Evolutionary conservation across 2,113 vertebrate genomes (phyloP).

Genomic region (Chascanopsetta lugubris): DNA sequence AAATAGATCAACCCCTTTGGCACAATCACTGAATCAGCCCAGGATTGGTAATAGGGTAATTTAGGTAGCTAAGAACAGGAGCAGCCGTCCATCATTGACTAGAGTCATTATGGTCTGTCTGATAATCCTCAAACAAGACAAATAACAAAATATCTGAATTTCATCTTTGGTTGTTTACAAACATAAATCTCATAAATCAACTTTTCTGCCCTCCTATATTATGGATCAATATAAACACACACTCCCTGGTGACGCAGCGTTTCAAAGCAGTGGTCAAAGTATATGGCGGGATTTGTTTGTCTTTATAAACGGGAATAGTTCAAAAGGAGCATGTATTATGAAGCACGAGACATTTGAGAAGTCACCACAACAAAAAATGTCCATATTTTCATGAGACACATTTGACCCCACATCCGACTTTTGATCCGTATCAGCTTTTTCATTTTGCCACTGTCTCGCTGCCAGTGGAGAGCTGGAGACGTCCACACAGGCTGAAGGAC

Average conservation of each 20-base stretch:
- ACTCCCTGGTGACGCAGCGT: slow-evolving; percentile 2
- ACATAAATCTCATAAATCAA: too few relatives aligned
- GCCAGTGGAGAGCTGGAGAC: not conserved
- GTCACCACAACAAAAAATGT: slow-evolving; percentile 4
- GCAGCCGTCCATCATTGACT: not conserved
- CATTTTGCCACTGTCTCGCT: not conserved
- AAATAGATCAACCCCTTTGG: too few relatives aligned
- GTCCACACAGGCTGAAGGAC: slow-evolving; percentile 12
- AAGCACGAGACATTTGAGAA: slow-evolving; percentile 3
- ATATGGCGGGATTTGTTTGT: too few relatives aligned
- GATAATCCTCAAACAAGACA: not conserved
- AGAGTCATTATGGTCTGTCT: not conserved
- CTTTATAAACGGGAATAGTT: not conserved
- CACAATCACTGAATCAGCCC: too few relatives aligned
- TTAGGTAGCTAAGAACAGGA: not conserved
- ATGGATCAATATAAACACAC: not conserved
- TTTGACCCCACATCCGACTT: slow-evolving; percentile 1
- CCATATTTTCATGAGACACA: slow-evolving; percentile 6
- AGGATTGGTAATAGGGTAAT: not conserved
- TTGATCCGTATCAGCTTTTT: slow-evolving; percentile 13
- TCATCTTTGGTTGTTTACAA: not conserved
- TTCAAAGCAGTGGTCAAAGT: slow-evolving; percentile 15
- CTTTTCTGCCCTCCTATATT: not conserved
- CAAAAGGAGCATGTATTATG: not conserved
- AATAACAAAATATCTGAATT: not conserved